Base-by-base conservation (phyloP, 2,888 invertebrate species). In the Lypha dubia region DNA sequence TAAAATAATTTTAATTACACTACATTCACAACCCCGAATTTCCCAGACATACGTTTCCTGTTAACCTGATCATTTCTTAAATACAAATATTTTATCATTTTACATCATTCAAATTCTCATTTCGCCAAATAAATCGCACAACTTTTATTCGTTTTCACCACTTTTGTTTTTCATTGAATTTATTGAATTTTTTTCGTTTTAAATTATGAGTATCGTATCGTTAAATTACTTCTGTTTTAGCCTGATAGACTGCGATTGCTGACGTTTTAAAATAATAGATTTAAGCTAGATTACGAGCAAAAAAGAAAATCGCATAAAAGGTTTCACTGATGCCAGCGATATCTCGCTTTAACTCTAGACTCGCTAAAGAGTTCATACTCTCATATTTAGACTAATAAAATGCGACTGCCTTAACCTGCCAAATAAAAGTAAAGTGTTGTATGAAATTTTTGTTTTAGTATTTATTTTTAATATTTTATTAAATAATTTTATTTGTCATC, bases 241-340 rank as follows among this genome's bases (percentile, higher is more conserved):
- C 86, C 86, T 88, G 51, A 86, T 88, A 86, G 88, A 88, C 86
- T 87, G 84, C 83, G 88, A 88, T 86, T 86, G 86, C 85, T 88
- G 87, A 87, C 51, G 63, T 70, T 82, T 60, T 20, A 67, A 28
- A n/a, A 20, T 9, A 9, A 44, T 68, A 71, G 63, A 17, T 44
- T 28, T 67, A 62, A 63, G 53, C 41, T 63, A 74, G 5, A n/a
- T 5, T 67, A 44, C 60, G 41, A n/a, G 13, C 67, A 28, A 44
- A 44, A 15, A n/a, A 44, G 5, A 44, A 41, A 13, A 44, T n/a
- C n/a, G 44, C 44, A 17, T 41, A 71, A 49, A 49, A 22, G 74
- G 74, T 81, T 84, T 84, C 81, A 81, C 44, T 28, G 63, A 56
- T 63, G 60, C 62, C 68, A 70, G 63, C 63, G 68, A 75, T 75